Percentiles rank a stretch among this genome's conserved stretches.
Conservation (phyloP, 2,797 vertebrate species). For the Lateolabrax maculatus region DNA sequence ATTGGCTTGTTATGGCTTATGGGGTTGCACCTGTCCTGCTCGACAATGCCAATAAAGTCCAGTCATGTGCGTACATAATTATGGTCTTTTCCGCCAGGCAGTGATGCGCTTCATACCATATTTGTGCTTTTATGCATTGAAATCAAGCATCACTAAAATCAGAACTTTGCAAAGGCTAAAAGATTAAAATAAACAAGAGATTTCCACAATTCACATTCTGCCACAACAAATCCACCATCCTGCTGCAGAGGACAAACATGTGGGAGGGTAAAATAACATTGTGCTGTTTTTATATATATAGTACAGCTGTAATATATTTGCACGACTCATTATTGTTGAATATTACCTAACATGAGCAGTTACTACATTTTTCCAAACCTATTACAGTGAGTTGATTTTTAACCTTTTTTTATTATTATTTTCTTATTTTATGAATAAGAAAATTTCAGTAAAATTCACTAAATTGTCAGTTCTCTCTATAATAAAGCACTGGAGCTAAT, state of each 20-base stretch:
- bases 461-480: neutral
- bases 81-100: neutral
- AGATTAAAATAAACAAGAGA: neutral
- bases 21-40: slow-evolving; percentile 10
- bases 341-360: neutral
- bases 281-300: neutral
- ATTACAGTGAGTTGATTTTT: neutral
- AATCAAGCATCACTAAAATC: neutral
- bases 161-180: neutral
- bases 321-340: neutral
- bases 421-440: neutral
- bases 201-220: neutral
- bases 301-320: neutral
- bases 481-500: neutral
- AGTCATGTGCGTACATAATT: slow-evolving; percentile 9
- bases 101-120: slow-evolving; percentile 3
- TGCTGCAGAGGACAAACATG: neutral
- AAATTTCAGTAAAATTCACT: neutral
- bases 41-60: slow-evolving; percentile 16
- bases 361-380: neutral
- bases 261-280: neutral
- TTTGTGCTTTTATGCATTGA: neutral
- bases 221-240: neutral
- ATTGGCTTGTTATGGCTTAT: slow-evolving; percentile 20
- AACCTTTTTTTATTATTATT: too few relatives aligned